Conservation (phyloP, 2,888 invertebrate genomes). For the Stenurella melanura region DNA sequence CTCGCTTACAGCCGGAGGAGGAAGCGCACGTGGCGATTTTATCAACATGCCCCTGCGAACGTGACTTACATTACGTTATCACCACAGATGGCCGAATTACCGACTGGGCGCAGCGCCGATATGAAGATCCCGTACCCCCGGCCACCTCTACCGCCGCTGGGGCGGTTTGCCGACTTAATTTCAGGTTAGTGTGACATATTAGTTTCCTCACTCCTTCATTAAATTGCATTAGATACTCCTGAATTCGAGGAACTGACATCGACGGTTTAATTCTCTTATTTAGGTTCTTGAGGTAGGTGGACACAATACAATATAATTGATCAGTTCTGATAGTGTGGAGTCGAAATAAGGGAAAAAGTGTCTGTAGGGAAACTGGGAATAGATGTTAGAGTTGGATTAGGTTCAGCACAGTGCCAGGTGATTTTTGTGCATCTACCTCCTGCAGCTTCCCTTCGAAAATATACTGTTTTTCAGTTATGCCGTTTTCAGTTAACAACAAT, state of each 20-base stretch:
- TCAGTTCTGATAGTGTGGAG: neutral
- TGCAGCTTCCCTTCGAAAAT: no score
- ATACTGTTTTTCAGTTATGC: no score
- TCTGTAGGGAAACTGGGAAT: no score
- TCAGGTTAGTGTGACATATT: conserved; percentile 71
- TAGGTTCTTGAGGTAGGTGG: neutral
- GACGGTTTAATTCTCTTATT: conserved; percentile 1
- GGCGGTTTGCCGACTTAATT: conserved; percentile 75
- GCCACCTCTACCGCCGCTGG: conserved; percentile 69
- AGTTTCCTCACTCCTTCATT: conserved; percentile 42
- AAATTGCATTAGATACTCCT: conserved; percentile 33
- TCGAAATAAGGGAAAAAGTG: no score
- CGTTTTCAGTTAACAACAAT: no score
- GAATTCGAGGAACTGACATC: conserved; percentile 20
- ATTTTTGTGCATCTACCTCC: no score
- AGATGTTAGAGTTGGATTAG: no score
- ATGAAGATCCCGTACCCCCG: conserved; percentile 67
- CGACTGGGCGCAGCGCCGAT: conserved; percentile 79
- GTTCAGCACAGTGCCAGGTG: no score
- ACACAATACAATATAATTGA: neutral
- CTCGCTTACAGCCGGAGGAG: conserved; percentile 76
- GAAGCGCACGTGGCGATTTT: conserved; percentile 79
- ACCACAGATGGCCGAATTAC: conserved; percentile 80
- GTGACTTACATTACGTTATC: conserved; percentile 79
- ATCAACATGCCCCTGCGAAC: conserved; percentile 81